These are phyloP conservation scores for Diplosoma virens DNA, from an alignment of 23 tunicate species.

Conservation along the genomic window DNA sequence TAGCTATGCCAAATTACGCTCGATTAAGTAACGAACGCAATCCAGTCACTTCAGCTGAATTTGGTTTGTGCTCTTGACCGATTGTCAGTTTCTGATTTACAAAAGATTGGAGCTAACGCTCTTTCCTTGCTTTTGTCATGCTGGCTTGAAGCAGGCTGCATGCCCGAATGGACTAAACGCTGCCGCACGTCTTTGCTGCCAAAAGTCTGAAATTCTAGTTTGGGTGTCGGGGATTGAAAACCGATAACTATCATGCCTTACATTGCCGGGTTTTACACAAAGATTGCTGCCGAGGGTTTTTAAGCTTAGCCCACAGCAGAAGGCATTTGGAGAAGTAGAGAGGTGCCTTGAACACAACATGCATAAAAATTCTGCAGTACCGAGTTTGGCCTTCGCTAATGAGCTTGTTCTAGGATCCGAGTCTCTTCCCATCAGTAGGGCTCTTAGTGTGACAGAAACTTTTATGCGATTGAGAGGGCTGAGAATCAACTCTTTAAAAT, in stretches of 20 bases:
- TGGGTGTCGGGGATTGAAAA: neutral
- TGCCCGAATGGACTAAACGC: neutral
- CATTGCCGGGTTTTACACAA: neutral
- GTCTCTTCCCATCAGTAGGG: too few species aligned
- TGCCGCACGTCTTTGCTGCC: neutral
- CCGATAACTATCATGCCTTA: constrained; percentile 1
- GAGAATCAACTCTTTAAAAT: neutral
- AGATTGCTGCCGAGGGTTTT: neutral
- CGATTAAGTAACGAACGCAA: too few species aligned
- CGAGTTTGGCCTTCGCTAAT: too few species aligned
- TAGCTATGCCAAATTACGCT: too few species aligned
- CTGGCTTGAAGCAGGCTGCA: neutral
- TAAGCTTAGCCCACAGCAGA: too few species aligned
- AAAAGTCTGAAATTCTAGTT: neutral
- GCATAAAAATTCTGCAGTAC: too few species aligned
- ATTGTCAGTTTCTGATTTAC: neutral
- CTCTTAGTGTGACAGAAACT: too few species aligned
- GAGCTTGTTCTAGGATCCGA: too few species aligned
- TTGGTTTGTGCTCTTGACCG: neutral
- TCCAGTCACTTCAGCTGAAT: neutral
- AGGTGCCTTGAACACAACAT: neutral
- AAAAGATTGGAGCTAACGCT: neutral
- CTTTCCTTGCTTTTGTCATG: neutral
- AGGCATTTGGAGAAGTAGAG: neutral
- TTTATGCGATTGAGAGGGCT: neutral